A percentile compares a stretch with the other conserved stretches of the same genome.
Evolutionary conservation across 2,113 vertebrate genomes (phyloP).

Genomic region (Dendropsophus ebraccatus): DNA sequence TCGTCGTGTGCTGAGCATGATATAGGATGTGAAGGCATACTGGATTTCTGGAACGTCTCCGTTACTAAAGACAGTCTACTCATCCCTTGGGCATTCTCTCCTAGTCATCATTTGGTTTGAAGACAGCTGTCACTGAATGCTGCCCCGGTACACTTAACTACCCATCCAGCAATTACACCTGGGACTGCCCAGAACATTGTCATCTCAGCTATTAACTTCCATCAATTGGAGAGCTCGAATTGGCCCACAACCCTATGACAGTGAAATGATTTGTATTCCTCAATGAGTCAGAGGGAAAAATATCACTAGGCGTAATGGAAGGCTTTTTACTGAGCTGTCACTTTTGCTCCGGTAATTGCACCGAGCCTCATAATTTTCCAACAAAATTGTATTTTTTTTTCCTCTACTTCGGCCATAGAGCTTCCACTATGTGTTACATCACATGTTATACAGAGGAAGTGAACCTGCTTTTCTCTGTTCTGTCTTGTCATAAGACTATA

Average conservation of each 20-base stretch:
- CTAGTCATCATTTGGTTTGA: slow-evolving; percentile 30
- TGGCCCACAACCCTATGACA: slow-evolving; percentile 26
- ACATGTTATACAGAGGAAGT: neutral
- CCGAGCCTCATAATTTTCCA: neutral
- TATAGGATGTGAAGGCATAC: slow-evolving; percentile 37
- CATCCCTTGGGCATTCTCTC: neutral
- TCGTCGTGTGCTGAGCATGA: slow-evolving; percentile 25
- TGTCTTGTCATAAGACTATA: neutral
- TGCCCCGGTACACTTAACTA: slow-evolving; percentile 45
- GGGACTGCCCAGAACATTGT: slow-evolving; percentile 44
- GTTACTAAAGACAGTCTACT: slow-evolving; percentile 16
- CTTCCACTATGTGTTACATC: neutral
- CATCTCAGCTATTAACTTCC: slow-evolving; percentile 52
- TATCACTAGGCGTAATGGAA: neutral
- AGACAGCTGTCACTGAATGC: slow-evolving; percentile 56
- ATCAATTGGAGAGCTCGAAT: slow-evolving; percentile 47
- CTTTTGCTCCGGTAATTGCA: slow-evolving; percentile 9
- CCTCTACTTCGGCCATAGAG: neutral
- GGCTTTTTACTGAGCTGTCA: slow-evolving; percentile 12
- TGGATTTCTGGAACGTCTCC: slow-evolving; percentile 19
- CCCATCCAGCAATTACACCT: slow-evolving; percentile 54
- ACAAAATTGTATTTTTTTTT: neutral
- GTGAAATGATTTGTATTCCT: slow-evolving; percentile 26
- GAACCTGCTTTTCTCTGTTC: neutral
- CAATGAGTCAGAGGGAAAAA: neutral